A percentile compares a stretch with the other conserved stretches of the same genome.
Conservation (phyloP, 2,888 invertebrate genomes). For the Athripsodes cinereus region DNA sequence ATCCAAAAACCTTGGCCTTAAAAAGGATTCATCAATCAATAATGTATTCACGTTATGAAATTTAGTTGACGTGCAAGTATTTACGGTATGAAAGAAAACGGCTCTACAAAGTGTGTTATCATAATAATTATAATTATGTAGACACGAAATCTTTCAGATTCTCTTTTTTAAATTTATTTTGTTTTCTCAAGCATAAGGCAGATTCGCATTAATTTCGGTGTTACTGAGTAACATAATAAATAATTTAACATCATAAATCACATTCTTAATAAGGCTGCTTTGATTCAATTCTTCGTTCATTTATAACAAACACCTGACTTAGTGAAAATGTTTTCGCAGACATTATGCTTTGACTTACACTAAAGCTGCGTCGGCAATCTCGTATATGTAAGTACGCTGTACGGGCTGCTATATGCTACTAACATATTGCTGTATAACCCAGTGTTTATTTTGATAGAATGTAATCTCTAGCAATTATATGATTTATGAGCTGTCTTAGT, state of each 20-base stretch:
- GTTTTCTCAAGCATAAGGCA: background rate
- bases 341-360: conserved; percentile 8
- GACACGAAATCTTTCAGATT: too few relatives aligned
- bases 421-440: background rate
- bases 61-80: too few relatives aligned
- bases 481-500: background rate
- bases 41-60: too few relatives aligned
- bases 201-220: background rate
- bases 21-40: too few relatives aligned
- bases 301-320: conserved; percentile 26
- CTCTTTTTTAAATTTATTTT: background rate
- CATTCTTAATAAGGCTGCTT: conserved; percentile 22
- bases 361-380: background rate
- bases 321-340: conserved; percentile 19
- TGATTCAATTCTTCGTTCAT: conserved; percentile 27
- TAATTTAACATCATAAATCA: conserved; percentile 27
- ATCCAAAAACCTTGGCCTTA: too few relatives aligned
- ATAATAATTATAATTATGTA: too few relatives aligned
- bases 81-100: too few relatives aligned
- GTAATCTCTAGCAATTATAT: background rate
- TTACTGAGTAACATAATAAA: conserved; percentile 20
- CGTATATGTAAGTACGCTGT: background rate
- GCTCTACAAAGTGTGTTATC: too few relatives aligned
- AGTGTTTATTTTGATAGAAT: background rate
- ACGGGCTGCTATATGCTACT: background rate